Percentiles rank a stretch among this genome's conserved stretches.
Evolutionary conservation across 2,797 vertebrate genomes (phyloP).

Genomic region (Monodelphis domestica): DNA sequence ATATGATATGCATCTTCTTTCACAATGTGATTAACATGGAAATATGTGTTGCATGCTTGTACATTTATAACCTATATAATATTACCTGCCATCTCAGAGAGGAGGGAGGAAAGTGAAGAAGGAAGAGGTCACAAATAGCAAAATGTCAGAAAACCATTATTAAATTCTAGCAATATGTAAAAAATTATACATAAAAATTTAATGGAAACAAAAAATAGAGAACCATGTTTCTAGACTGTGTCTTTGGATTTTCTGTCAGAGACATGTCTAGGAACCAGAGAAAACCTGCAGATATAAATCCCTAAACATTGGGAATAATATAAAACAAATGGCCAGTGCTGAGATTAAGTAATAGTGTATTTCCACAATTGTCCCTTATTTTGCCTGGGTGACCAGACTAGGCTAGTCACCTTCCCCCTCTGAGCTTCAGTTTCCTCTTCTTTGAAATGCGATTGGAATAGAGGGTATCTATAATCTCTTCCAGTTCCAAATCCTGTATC

Average conservation of each 20-base stretch:
- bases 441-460: background rate
- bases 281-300: background rate
- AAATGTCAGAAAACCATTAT: too few relatives aligned
- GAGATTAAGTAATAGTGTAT: background rate
- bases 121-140: too few relatives aligned
- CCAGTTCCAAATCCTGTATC: background rate
- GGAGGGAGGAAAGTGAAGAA: too few relatives aligned
- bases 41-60: too few relatives aligned
- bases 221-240: background rate
- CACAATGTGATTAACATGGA: too few relatives aligned
- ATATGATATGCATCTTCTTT: too few relatives aligned
- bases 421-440: background rate
- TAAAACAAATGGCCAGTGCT: background rate
- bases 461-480: background rate
- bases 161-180: too few relatives aligned
- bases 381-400: background rate
- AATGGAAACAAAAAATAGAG: too few relatives aligned
- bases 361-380: background rate
- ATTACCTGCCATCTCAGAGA: too few relatives aligned
- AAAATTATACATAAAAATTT: too few relatives aligned
- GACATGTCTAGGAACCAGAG: background rate
- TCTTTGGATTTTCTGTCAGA: background rate
- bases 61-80: too few relatives aligned
- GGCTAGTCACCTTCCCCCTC: background rate
- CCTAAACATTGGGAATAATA: background rate